These are phyloP conservation scores for Spinus pinus DNA, from an alignment of 2,797 vertebrate genomes.

Conservation along the genomic window DNA sequence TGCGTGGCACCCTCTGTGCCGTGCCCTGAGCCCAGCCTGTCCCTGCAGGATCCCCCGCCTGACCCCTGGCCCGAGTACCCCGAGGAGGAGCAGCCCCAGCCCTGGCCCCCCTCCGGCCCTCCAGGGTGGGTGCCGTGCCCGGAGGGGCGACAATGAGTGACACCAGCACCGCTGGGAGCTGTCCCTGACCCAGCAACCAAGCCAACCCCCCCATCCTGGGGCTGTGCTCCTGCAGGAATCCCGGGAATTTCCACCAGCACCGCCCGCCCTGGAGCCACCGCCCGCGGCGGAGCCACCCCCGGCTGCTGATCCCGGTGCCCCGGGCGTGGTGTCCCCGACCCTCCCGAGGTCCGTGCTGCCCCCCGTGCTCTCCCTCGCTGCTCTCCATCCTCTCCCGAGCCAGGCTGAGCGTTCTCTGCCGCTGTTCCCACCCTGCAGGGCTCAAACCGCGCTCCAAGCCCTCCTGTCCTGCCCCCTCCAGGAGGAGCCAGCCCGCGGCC, in stretches of 20 bases:
- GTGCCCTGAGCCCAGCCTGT: rapidly evolving
- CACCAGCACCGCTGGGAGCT: rapidly evolving
- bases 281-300: rapidly evolving
- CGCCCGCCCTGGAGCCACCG: rapidly evolving
- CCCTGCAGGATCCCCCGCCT: rapidly evolving
- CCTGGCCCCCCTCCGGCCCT: rapidly evolving
- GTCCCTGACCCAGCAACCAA: rapidly evolving
- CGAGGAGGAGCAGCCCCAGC: rapidly evolving
- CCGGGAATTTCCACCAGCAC: rapidly evolving
- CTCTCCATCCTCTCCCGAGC: neutral
- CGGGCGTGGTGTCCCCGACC: rapidly evolving
- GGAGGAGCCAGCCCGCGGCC: rapidly evolving
- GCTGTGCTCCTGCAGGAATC: neutral
- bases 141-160: neutral
- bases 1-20: neutral
- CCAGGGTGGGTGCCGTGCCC: neutral
- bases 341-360: neutral
- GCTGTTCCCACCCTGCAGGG: neutral
- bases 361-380: neutral
- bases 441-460: rapidly evolving
- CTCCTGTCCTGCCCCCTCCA: rapidly evolving
- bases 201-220: rapidly evolving
- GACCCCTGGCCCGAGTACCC: neutral
- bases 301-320: rapidly evolving
- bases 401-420: rapidly evolving